Evolutionary conservation across 2,888 invertebrate species (phyloP), one percentile per base, ranked within the genome.

Genomic region (Hetaerina titia): DNA sequence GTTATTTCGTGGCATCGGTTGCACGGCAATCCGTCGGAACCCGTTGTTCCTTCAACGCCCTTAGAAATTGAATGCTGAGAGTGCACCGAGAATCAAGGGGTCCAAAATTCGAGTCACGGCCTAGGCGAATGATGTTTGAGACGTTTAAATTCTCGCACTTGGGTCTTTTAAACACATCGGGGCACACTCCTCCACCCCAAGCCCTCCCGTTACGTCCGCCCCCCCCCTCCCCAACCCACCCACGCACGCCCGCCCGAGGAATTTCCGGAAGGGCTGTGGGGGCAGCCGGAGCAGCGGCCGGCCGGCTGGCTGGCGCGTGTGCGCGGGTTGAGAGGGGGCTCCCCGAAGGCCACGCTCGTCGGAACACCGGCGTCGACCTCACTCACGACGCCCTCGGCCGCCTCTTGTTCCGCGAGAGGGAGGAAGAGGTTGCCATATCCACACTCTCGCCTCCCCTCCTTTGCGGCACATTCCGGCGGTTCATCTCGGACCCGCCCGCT

Each of bases 351-450:
- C 88, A 88, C 88, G 45, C 45, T 45, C 45, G 45, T 56, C 88
- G 88, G 88, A 19, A 69, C 88, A 56, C 17, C n/a, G 45, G 19
- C 19, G 88, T 45, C 88, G 88, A 88, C 88, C 88, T 88, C 88
- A 88, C 45, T 45, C 45, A 45, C 45, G 45, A 88, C 56, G 31
- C 45, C n/a, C 88, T 56, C 88, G 19, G 19, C 31, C 56, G 22
- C 81, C 81, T 81, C 81, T 4, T n/a, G 81, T 81, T 60, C 60
- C 60, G 11, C 60, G 88, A 88, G 88, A 45, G 88, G 88, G 45
- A 56, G 22, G 15, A 56, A 88, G 88, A 88, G 88, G 88, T 88
- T 88, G 88, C 88, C 88, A 88, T 88, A 88, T 88, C 88, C 56
- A 22, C 69, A 22, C 69, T 60, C 60, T 60, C 60, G 13, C 60